phyloP scores from a whole-genome alignment of 1,140 invertebrate species.

The Calliopsis andreniformis region DNA sequence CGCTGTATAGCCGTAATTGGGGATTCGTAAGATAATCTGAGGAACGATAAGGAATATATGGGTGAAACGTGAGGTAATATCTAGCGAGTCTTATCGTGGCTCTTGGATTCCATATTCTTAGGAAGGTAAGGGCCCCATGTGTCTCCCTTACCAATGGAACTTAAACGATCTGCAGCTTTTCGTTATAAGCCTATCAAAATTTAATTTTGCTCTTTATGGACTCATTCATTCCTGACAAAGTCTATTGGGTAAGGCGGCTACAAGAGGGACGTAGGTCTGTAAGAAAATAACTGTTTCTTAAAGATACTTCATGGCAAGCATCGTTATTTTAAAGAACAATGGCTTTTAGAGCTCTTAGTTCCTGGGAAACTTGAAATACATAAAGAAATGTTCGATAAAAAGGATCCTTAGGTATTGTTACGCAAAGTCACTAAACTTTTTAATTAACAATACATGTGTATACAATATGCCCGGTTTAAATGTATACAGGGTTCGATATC shows the following conservation, averaged over 20 bases:
- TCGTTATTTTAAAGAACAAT: no score
- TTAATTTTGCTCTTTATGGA: constrained; percentile 57
- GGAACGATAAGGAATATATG: constrained; percentile 30
- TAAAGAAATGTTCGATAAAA: no score
- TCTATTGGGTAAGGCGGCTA: background rate
- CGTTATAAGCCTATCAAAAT: constrained; percentile 74
- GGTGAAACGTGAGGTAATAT: constrained; percentile 39
- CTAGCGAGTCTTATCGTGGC: constrained; percentile 46
- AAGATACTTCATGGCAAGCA: background rate
- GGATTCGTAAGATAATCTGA: constrained; percentile 5
- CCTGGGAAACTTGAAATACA: no score
- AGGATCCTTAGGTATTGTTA: no score
- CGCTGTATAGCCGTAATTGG: constrained; percentile 19
- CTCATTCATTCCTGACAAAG: background rate
- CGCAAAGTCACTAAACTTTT: no score
- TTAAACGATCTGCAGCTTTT: constrained; percentile 37
- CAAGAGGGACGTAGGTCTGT: constrained; percentile 1
- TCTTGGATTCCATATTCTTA: constrained; percentile 57
- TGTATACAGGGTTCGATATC: no score
- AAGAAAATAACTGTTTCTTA: constrained; percentile 36
- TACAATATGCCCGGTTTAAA: no score
- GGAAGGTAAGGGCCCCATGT: constrained; percentile 42
- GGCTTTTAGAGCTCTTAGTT: background rate
- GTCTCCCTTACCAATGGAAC: constrained; percentile 8
- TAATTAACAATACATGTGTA: no score